Percentiles rank a stretch among this genome's conserved stretches.
These are phyloP conservation scores for Microcebus ravelobensis DNA, from an alignment of 2,113 vertebrate species.

Conservation along the genomic window DNA sequence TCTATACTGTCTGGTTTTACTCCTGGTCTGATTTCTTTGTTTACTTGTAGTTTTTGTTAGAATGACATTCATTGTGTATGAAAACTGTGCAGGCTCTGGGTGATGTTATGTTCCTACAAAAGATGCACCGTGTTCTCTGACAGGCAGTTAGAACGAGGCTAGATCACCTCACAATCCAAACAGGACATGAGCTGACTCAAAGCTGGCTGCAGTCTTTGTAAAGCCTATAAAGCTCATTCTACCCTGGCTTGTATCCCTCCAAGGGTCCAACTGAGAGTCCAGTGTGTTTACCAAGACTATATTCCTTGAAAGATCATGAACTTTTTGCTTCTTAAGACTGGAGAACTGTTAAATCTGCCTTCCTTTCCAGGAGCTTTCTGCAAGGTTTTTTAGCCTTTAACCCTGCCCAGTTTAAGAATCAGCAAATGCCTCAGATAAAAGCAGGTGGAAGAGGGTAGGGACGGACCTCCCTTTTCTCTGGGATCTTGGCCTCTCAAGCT, in stretches of 20 bases:
- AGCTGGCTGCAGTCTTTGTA: not conserved
- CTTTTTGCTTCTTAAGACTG: not conserved
- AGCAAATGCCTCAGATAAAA: not conserved
- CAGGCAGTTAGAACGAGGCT: not conserved
- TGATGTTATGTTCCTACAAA: not conserved
- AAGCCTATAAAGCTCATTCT: not conserved
- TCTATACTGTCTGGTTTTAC: not conserved
- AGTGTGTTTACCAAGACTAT: not conserved
- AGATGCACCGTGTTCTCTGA: not conserved
- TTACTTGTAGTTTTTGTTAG: conserved; percentile 38
- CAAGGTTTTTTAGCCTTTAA: not conserved
- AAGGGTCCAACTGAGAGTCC: not conserved
- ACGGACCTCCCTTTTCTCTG: not conserved
- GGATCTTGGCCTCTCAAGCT: conserved; percentile 22
- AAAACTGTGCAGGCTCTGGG: not conserved
- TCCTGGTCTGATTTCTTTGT: not conserved
- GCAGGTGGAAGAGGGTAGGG: not conserved
- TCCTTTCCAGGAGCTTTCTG: conserved; percentile 32
- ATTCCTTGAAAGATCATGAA: conserved; percentile 2
- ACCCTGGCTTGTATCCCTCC: not conserved
- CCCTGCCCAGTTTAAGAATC: not conserved
- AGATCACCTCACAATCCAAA: not conserved
- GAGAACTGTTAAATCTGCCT: not conserved
- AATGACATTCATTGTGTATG: not conserved
- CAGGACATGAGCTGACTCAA: not conserved